phyloP scores from a whole-genome alignment of 2,888 invertebrate genomes.

The Drosophila rubida region DNA sequence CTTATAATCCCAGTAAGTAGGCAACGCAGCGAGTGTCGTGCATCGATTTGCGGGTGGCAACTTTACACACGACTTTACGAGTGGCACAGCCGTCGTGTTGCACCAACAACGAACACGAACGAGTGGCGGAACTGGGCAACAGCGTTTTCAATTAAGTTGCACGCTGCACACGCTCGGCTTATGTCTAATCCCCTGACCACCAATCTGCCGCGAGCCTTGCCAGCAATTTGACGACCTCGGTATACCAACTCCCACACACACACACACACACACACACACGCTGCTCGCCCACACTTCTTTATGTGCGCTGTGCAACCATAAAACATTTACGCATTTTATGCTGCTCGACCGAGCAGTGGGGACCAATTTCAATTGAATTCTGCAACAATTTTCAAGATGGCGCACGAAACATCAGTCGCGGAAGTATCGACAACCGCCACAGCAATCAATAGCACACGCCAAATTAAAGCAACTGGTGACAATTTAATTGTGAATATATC shows the following conservation, averaged over 20 bases:
- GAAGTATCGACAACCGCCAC: not conserved
- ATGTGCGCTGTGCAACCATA: constrained; percentile 26
- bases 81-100: constrained; percentile 14
- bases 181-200: constrained; percentile 56
- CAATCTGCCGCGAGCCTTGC: constrained; percentile 30
- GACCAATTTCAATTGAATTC: constrained; percentile 43
- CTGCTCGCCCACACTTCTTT: constrained; percentile 4
- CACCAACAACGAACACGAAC: not conserved
- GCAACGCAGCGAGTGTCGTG: constrained; percentile 28
- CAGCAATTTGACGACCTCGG: constrained; percentile 42
- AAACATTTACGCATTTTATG: constrained; percentile 51
- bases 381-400: constrained; percentile 10
- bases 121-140: constrained; percentile 12
- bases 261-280: not conserved
- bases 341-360: constrained; percentile 13
- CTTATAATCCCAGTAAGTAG: constrained; percentile 17
- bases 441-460: not conserved
- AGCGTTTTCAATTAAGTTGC: constrained; percentile 68
- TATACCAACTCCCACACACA: not conserved
- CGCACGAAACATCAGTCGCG: constrained; percentile 19
- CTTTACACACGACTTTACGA: constrained; percentile 7
- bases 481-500: too few relatives aligned
- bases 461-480: too few relatives aligned
- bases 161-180: constrained; percentile 47
- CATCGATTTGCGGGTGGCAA: constrained; percentile 23